phyloP scores from a whole-genome alignment of 2,113 vertebrate species.

The Tachysurus fulvidraco region DNA sequence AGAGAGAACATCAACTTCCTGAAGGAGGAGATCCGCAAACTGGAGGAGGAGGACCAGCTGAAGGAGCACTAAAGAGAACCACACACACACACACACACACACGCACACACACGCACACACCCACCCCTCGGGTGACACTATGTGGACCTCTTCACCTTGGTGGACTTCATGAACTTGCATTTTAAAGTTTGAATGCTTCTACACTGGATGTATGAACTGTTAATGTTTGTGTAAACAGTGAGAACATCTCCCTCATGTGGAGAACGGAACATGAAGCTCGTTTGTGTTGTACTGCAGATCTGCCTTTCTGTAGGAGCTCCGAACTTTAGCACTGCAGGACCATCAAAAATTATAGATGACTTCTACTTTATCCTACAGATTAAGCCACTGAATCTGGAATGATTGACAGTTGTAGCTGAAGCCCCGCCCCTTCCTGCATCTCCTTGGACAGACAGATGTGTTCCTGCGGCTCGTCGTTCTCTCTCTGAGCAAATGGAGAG shows the following conservation, averaged over 20 bases:
- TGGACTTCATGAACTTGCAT: neutral
- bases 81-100: neutral
- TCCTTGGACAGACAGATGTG: neutral
- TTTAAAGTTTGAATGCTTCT: neutral
- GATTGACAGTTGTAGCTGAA: neutral
- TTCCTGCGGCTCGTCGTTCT: neutral
- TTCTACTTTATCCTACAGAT: neutral
- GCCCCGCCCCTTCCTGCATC: neutral
- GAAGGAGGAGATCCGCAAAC: conserved; percentile 92
- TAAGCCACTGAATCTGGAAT: neutral
- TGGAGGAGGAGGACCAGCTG: conserved; percentile 94
- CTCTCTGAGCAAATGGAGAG: neutral
- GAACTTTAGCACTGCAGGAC: neutral
- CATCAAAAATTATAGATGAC: too few species aligned
- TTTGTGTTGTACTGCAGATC: neutral
- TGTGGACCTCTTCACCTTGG: neutral
- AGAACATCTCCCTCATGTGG: neutral
- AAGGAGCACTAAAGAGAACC: conserved; percentile 84
- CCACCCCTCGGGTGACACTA: too few species aligned
- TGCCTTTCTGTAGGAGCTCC: neutral
- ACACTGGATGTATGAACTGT: neutral
- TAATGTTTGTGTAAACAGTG: neutral
- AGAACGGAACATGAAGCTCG: neutral
- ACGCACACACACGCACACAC: neutral
- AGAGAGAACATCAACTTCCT: conserved; percentile 97